Base-by-base conservation (phyloP, 2,113 vertebrate species). In the Nothoprocta pentlandii region DNA sequence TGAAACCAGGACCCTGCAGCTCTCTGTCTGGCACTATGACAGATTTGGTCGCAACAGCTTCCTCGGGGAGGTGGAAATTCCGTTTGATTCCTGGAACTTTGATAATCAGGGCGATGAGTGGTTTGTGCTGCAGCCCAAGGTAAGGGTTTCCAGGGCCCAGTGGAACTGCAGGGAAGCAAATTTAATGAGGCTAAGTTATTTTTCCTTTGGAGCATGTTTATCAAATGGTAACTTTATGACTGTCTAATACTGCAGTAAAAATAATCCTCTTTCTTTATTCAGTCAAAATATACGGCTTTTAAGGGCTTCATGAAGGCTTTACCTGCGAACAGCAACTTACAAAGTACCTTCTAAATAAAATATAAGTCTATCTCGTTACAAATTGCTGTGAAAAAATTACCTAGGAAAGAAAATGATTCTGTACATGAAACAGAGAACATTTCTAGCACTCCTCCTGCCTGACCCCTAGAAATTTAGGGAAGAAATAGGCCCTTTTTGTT, bases 21-120 rank as follows among this genome's bases (percentile, higher is more conserved):
- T 99, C 74, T 99, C 99, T 11, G 98, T 99, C 88, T 99, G 99
- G 99, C 99, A 99, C 95, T 98, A 99, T 77, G 99, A 99, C 97
- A 98, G 99, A 12, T 99, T 99, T 87, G 99, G 99, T 88, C 98
- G 79, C 76, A 99, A 99, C 97, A 99, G 97, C 95, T 99, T 99
- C 97, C 98, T 99, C 41, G 99, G 99, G 59, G 99, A 99, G 97
- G 99, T 99, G 95, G 99, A 99, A 97, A 98, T 99, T 97, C 98
- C 98, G 71, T 99, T 99, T 5, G 99, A 99, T 87, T 98, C 99
- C 76, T 99, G 99, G 98, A 98, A 99, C 97, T 99, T 99, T 36
- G 99, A 99, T 96, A 98, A 98, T 73, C 97, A 98, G 83, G 95
- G 97, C 2, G 98, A 99, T 93, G 98, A 99, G 71, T 99, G 98